Evolutionary conservation across 2,797 vertebrate species (phyloP).

Genomic region (Microhierax caerulescens): DNA sequence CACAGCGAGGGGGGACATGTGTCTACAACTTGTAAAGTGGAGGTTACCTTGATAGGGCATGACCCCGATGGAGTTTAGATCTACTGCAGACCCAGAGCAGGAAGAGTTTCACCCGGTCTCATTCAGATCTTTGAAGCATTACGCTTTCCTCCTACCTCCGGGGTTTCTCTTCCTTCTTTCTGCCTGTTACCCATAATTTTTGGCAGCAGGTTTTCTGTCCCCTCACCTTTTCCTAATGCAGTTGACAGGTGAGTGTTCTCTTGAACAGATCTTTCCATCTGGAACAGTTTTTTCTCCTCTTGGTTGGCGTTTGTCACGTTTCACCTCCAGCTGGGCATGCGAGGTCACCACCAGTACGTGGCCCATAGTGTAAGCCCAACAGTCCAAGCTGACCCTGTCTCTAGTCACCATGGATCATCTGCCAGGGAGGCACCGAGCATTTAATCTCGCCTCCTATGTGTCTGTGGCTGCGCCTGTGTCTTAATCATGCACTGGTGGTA

Average conservation of each 20-base stretch:
- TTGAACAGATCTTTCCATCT: slow-evolving; percentile 14
- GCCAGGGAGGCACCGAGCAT: background rate
- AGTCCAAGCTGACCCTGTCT: background rate
- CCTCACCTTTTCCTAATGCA: background rate
- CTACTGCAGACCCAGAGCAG: background rate
- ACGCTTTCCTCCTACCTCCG: background rate
- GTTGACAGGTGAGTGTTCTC: background rate
- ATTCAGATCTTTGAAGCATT: background rate
- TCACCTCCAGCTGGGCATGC: background rate
- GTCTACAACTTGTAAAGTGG: background rate
- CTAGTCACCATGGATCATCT: background rate
- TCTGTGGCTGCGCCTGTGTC: background rate
- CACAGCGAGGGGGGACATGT: background rate
- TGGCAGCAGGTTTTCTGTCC: background rate
- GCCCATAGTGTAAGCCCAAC: background rate
- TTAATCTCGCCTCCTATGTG: background rate
- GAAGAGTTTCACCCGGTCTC: background rate
- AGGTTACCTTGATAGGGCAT: background rate
- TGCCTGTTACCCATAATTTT: background rate
- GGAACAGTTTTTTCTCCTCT: background rate
- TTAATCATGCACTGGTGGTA: background rate
- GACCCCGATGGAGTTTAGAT: background rate
- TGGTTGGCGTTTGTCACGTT: background rate
- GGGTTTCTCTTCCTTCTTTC: background rate
- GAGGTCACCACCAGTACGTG: background rate